These are phyloP conservation scores for Pollenia griseotomentosa DNA, from an alignment of 2,888 invertebrate genomes.

Conservation along the genomic window DNA sequence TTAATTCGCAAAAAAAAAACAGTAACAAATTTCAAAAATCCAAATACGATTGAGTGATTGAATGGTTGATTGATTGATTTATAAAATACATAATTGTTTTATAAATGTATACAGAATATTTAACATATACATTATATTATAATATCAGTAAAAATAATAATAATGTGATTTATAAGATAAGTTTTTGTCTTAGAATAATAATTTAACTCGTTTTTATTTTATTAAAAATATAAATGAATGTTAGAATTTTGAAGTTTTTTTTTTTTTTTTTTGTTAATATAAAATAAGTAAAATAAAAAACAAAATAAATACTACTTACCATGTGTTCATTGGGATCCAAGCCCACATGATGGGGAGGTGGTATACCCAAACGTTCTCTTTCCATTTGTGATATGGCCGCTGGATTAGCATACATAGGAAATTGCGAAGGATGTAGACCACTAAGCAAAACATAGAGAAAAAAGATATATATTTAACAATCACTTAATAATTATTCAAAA, in stretches of 20 bases:
- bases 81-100: conserved; percentile 49
- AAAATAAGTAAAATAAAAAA: neutral
- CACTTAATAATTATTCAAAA: neutral
- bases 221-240: conserved; percentile 59
- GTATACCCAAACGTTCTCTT: conserved; percentile 93
- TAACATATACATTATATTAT: conserved; percentile 45
- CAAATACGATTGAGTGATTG: conserved; percentile 83
- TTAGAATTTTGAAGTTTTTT: conserved; percentile 40
- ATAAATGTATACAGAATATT: conserved; percentile 54
- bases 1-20: conserved; percentile 77
- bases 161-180: conserved; percentile 32
- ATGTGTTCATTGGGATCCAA: conserved; percentile 94
- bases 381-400: conserved; percentile 93
- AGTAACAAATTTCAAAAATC: conserved; percentile 78
- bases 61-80: conserved; percentile 65
- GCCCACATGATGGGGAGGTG: conserved; percentile 86
- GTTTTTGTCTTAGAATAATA: conserved; percentile 25
- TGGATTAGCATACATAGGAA: conserved; percentile 89
- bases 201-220: conserved; percentile 28
- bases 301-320: conserved; percentile 85
- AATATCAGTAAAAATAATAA: conserved; percentile 47
- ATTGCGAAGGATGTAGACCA: conserved; percentile 87
- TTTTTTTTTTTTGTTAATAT: neutral
- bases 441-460: conserved; percentile 79
- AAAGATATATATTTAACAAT: neutral